Conservation (phyloP, 2,888 invertebrate genomes). For the Serrognathus titanus region DNA sequence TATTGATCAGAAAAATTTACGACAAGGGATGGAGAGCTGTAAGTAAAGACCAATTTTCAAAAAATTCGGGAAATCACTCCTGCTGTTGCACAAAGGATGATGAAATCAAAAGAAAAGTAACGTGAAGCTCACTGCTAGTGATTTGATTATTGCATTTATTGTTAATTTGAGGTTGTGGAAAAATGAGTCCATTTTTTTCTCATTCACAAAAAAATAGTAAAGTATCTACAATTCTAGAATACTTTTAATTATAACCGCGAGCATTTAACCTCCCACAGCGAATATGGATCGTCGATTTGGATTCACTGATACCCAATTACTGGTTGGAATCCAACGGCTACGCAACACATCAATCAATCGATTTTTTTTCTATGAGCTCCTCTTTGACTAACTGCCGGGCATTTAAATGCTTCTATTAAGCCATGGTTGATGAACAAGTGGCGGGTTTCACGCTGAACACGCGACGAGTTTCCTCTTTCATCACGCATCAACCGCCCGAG, state of each 20-base stretch:
- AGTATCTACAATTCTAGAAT: slow-evolving; percentile 8
- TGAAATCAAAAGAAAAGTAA: not conserved
- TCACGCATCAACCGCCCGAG: too few relatives aligned
- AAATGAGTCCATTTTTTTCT: too few relatives aligned
- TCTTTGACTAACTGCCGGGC: too few relatives aligned
- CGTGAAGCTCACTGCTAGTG: too few relatives aligned
- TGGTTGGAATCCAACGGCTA: slow-evolving; percentile 4
- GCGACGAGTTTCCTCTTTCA: too few relatives aligned
- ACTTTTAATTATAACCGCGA: slow-evolving; percentile 1
- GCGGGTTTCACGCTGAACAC: too few relatives aligned
- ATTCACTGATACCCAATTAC: slow-evolving; percentile 12
- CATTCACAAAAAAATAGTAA: too few relatives aligned
- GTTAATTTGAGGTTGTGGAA: too few relatives aligned
- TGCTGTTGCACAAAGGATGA: not conserved
- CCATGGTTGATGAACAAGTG: too few relatives aligned
- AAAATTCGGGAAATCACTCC: not conserved
- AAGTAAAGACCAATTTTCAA: not conserved
- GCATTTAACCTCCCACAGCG: slow-evolving; percentile 10
- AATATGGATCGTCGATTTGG: slow-evolving; percentile 9
- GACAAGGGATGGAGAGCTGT: slow-evolving; percentile 9
- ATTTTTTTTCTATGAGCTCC: slow-evolving; percentile 10
- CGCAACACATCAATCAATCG: slow-evolving; percentile 10
- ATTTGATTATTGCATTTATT: too few relatives aligned
- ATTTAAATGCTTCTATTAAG: too few relatives aligned
- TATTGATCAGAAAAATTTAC: not conserved